A percentile compares a stretch with the other conserved stretches of the same genome.
Conservation (phyloP, 2,888 invertebrate genomes). For the Limnephilus auricula region DNA sequence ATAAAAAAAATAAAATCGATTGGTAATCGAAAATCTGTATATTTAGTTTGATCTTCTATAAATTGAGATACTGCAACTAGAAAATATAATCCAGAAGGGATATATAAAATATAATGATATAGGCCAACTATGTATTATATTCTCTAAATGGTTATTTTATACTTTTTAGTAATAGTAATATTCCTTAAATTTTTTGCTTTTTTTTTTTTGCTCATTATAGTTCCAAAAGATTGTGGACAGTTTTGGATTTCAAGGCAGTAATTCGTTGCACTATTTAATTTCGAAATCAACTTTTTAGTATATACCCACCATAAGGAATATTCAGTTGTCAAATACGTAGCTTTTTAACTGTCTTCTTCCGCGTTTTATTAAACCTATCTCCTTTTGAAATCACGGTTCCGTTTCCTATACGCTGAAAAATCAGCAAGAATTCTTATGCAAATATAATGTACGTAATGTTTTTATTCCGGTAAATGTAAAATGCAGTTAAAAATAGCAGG, state of each 20-base stretch:
- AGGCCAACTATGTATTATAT: no score
- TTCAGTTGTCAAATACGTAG: not conserved
- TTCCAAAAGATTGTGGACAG: not conserved
- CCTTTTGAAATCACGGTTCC: not conserved
- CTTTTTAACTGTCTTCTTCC: not conserved
- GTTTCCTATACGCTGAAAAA: not conserved
- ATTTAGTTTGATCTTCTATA: no score
- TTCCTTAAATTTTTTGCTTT: no score
- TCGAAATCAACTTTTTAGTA: not conserved
- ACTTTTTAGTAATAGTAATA: no score
- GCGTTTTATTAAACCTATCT: not conserved
- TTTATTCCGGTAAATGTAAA: not conserved
- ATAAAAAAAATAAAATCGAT: no score
- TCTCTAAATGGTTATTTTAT: not conserved
- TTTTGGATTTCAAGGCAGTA: not conserved
- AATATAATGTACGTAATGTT: not conserved
- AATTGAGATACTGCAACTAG: no score
- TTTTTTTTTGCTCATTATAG: no score
- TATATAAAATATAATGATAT: no score
- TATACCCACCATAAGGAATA: no score
- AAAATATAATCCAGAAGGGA: no score
- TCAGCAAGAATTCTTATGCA: not conserved
- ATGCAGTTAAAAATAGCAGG: not conserved
- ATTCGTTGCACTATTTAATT: not conserved
- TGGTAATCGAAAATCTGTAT: no score